Base-by-base conservation (phyloP, 2,113 vertebrate genomes). In the Dolichallabes microphthalmus region DNA sequence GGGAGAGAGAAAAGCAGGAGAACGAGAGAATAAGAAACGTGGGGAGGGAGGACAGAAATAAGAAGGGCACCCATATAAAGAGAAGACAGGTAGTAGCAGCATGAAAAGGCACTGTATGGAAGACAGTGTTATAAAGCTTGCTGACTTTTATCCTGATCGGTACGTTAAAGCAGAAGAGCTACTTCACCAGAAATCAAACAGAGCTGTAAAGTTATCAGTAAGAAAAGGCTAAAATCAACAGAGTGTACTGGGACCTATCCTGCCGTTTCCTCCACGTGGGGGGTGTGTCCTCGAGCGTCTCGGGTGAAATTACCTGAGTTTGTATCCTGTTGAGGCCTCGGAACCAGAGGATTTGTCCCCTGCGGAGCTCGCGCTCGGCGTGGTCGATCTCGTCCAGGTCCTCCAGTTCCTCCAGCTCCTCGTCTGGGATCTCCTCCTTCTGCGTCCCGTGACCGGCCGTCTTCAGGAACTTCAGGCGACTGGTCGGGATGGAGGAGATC, bases 331-430 rank as follows among this genome's bases (percentile, higher is more conserved):
- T 99, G 90, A 99, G 96, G 91, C 98, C 98, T 92, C 98, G 95
- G 96, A 99, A 99, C 98, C 98, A 99, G 90, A 99, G 96, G 92
- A 99, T 99, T 93, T 99, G 98, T 89, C 98, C 98, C 55, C 97
- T 96, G 68, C 98, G 97, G 25, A 99, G 93, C 92, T 99, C 98
- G 66, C 98, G 94, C 87, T 99, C 98, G 0, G 98, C 98, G 2
- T 99, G 98, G 93, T 99, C 98, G 0, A 99, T 99, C 92, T 99
- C 98, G 0, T 99, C 98, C 82, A 96, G 96, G 58, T 99, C 98
- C 4, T 99, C 97, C 83, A 97, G 96, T 90, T 98, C 93, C 39
- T 98, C 97, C 83, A 95, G 88, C 90, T 96, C 95, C 85, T 99
- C 97, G 75, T 99, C 98, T 0, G 98, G 98, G 91, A 98, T 98